A percentile compares a stretch with the other conserved stretches of the same genome.
Conservation (phyloP, 2,888 invertebrate species). For the Formica aserva region DNA sequence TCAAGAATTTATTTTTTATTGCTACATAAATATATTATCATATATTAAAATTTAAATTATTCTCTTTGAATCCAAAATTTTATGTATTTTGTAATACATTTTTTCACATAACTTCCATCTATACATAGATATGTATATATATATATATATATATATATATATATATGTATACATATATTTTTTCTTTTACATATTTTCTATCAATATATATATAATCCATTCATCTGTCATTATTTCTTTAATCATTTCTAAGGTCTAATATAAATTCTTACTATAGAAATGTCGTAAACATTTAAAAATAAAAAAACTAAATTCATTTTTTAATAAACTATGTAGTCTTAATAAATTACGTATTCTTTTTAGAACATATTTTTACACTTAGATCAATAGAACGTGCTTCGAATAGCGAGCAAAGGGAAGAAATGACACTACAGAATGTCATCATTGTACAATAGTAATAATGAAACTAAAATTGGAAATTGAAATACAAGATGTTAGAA, state of each 20-base stretch:
- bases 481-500: constrained; percentile 51
- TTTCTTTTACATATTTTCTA: constrained; percentile 37
- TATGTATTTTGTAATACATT: constrained; percentile 59
- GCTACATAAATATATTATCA: constrained; percentile 70
- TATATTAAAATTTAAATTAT: constrained; percentile 67
- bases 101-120: constrained; percentile 59
- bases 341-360: not conserved
- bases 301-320: not conserved
- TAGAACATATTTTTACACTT: not conserved
- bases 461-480: constrained; percentile 35
- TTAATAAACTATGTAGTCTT: not conserved
- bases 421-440: constrained; percentile 1
- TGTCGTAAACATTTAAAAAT: not conserved
- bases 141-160: not conserved
- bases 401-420: not conserved
- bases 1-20: constrained; percentile 56
- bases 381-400: not conserved
- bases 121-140: constrained; percentile 59
- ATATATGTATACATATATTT: constrained; percentile 14
- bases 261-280: constrained; percentile 50
- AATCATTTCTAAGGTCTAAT: constrained; percentile 53
- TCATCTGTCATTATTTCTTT: constrained; percentile 60
- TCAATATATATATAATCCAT: constrained; percentile 64
- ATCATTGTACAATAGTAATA: constrained; percentile 50
- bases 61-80: constrained; percentile 54